Conservation (phyloP, 2,113 vertebrate species). For the Glaucomys volans region DNA sequence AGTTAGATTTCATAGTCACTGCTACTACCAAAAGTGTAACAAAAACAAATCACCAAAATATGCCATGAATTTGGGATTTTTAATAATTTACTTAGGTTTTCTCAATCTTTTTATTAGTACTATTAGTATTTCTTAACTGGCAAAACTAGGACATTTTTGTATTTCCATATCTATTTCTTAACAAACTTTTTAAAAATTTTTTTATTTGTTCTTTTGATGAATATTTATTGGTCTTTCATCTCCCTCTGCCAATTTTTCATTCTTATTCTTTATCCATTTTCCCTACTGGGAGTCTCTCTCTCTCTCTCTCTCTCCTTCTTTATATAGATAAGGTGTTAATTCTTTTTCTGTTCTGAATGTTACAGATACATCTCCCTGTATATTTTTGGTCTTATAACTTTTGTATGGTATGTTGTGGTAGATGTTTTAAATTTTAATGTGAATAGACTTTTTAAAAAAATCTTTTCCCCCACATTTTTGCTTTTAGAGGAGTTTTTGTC, state of each 20-base stretch:
- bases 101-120: background rate
- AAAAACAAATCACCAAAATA: background rate
- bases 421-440: conserved; percentile 19
- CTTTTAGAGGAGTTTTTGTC: background rate
- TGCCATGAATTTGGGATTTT: background rate
- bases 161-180: background rate
- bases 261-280: background rate
- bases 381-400: background rate
- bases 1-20: background rate
- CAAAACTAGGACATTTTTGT: background rate
- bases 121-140: too few relatives aligned
- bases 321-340: background rate
- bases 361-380: background rate
- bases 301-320: background rate
- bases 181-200: background rate
- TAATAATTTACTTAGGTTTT: background rate
- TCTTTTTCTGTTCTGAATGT: background rate
- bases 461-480: background rate
- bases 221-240: background rate
- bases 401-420: background rate
- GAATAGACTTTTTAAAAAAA: background rate
- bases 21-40: background rate
- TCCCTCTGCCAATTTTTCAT: background rate
- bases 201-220: background rate
- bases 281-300: background rate